Percentiles rank a stretch among this genome's conserved stretches.
Evolutionary conservation across 2,888 invertebrate species (phyloP).

Genomic region (Phrixothrix hirtus): DNA sequence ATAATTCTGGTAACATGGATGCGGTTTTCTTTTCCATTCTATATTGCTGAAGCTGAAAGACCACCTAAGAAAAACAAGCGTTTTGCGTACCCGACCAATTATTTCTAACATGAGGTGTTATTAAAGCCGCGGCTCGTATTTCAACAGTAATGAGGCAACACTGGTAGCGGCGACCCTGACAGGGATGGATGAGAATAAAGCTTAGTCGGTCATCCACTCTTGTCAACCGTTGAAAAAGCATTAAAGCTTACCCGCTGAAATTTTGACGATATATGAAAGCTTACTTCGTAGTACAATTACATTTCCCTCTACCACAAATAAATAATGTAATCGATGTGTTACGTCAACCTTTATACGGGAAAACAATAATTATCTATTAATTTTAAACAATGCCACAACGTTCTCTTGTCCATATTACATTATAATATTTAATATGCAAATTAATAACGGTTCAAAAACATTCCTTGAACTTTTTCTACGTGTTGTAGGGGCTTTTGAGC

Average conservation of each 20-base stretch:
- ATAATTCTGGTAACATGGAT: slow-evolving; percentile 1
- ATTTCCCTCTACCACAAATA: no score
- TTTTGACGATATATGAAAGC: no score
- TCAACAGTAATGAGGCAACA: slow-evolving; percentile 53
- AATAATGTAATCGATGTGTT: no score
- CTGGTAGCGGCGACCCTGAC: slow-evolving; percentile 49
- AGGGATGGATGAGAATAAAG: slow-evolving; percentile 44
- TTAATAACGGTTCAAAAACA: no score
- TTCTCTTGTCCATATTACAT: no score
- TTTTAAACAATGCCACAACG: no score
- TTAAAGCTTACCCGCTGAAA: slow-evolving; percentile 23
- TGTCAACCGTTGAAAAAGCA: slow-evolving; percentile 39
- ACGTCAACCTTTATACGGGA: no score
- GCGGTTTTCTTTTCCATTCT: slow-evolving; percentile 14
- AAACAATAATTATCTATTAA: no score
- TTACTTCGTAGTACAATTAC: no score
- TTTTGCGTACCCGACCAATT: slow-evolving; percentile 54
- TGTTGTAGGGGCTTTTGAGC: no score
- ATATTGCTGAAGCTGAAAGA: slow-evolving; percentile 35
- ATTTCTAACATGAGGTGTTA: slow-evolving; percentile 54
- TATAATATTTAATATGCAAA: no score
- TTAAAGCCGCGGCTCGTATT: slow-evolving; percentile 52
- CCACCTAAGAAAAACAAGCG: slow-evolving; percentile 52
- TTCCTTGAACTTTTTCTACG: no score
- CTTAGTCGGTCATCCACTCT: slow-evolving; percentile 32